These are phyloP conservation scores for Haemorhous mexicanus DNA, from an alignment of 2,113 vertebrate species.

Conservation along the genomic window DNA sequence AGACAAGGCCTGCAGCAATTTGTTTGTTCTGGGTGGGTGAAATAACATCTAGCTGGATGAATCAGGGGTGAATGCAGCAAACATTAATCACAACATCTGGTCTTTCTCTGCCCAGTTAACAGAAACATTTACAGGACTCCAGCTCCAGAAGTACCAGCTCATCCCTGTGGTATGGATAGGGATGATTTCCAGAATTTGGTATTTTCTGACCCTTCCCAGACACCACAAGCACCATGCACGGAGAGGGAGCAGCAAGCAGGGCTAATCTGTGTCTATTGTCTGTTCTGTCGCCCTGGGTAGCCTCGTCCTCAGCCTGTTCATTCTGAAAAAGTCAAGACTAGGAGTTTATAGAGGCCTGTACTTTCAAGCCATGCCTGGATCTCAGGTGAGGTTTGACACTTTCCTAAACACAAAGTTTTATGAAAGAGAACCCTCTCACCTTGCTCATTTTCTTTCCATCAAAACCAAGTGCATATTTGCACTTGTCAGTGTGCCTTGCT, in stretches of 20 bases:
- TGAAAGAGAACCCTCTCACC: not conserved
- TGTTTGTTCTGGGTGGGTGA: not conserved
- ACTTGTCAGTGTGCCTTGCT: not conserved
- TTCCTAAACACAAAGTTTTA: not conserved
- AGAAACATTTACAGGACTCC: not conserved
- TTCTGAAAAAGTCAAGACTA: not conserved
- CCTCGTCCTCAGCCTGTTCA: not conserved
- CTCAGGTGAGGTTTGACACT: not conserved
- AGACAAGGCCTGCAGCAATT: not conserved
- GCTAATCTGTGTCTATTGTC: not conserved
- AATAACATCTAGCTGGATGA: not conserved
- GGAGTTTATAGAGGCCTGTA: not conserved
- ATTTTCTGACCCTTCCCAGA: not conserved
- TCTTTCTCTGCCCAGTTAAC: not conserved
- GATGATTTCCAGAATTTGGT: too few relatives aligned
- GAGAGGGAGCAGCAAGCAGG: not conserved
- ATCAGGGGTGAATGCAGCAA: not conserved
- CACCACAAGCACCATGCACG: not conserved
- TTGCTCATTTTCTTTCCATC: not conserved
- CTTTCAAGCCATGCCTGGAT: not conserved
- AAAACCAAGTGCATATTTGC: not conserved
- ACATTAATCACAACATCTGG: not conserved
- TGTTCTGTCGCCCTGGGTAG: not conserved
- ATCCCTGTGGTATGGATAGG: rapidly evolving
- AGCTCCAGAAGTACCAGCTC: not conserved